These are phyloP conservation scores for Yponomeuta cagnagella DNA, from an alignment of 2,888 invertebrate genomes.

Conservation along the genomic window DNA sequence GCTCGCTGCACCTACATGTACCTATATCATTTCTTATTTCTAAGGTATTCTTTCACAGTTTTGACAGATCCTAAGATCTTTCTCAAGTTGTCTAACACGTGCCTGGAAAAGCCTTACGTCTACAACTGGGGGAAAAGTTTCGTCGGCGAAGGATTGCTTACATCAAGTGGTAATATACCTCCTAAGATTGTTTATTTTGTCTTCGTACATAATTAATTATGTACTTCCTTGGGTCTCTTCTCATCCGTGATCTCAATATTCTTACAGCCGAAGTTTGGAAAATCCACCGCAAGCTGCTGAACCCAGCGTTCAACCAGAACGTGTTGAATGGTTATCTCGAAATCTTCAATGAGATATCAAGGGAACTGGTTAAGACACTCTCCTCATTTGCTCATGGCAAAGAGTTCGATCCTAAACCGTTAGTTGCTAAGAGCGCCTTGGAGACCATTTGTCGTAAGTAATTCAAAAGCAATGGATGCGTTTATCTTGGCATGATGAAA, in stretches of 20 bases:
- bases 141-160: background rate
- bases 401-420: constrained; percentile 9
- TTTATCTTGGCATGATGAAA: too few relatives aligned
- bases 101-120: background rate
- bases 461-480: background rate
- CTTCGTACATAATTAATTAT: background rate
- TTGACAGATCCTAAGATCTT: background rate
- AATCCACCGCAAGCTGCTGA: constrained; percentile 18
- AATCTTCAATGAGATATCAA: constrained; percentile 14
- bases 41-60: too few relatives aligned
- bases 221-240: background rate
- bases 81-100: background rate
- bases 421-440: constrained; percentile 12
- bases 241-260: background rate
- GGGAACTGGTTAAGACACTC: constrained; percentile 7
- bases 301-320: constrained; percentile 18
- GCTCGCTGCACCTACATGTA: too few relatives aligned
- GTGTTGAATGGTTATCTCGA: constrained; percentile 17
- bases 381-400: background rate
- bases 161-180: background rate
- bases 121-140: background rate
- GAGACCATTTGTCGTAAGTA: constrained; percentile 17
- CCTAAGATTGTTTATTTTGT: background rate
- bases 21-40: too few relatives aligned
- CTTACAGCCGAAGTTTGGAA: constrained; percentile 22